Percentiles rank a stretch among this genome's conserved stretches.
Evolutionary conservation across 1,140 invertebrate genomes (phyloP).

Genomic region (Halyomorpha halys): DNA sequence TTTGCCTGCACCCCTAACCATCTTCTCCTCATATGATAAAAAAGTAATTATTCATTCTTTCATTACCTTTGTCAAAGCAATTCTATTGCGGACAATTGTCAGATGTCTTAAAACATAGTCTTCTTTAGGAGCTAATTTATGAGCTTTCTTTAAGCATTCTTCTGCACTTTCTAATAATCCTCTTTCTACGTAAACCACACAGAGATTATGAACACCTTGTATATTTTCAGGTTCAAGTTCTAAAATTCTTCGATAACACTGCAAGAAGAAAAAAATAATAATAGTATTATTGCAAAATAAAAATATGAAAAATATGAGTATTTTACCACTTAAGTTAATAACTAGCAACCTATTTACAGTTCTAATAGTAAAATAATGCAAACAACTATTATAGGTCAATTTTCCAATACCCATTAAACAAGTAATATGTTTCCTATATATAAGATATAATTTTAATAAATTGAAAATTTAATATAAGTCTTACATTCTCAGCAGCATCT

Average conservation of each 20-base stretch:
- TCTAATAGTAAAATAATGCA: too few relatives aligned
- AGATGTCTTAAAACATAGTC: slow-evolving; percentile 85
- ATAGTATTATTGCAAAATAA: neutral
- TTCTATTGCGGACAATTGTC: slow-evolving; percentile 67
- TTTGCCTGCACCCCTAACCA: too few relatives aligned
- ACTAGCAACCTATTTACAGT: too few relatives aligned
- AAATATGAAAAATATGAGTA: too few relatives aligned
- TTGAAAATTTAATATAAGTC: slow-evolving; percentile 33
- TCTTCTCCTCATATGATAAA: too few relatives aligned
- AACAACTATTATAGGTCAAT: too few relatives aligned
- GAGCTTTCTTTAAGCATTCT: slow-evolving; percentile 68
- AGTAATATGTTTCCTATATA: too few relatives aligned
- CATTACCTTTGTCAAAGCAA: slow-evolving; percentile 34
- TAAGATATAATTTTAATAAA: too few relatives aligned
- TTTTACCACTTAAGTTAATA: too few relatives aligned
- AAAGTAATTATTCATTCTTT: too few relatives aligned
- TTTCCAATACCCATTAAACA: too few relatives aligned
- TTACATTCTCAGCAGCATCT: slow-evolving; percentile 79
- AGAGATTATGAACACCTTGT: slow-evolving; percentile 90
- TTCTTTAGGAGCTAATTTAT: slow-evolving; percentile 69
- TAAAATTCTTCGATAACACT: slow-evolving; percentile 84
- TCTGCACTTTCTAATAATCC: slow-evolving; percentile 73
- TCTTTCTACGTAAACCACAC: slow-evolving; percentile 88
- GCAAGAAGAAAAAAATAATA: slow-evolving; percentile 33
- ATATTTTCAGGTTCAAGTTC: slow-evolving; percentile 81